These are phyloP conservation scores for Dasyprocta punctata DNA, from an alignment of 2,113 vertebrate genomes.

Conservation along the genomic window DNA sequence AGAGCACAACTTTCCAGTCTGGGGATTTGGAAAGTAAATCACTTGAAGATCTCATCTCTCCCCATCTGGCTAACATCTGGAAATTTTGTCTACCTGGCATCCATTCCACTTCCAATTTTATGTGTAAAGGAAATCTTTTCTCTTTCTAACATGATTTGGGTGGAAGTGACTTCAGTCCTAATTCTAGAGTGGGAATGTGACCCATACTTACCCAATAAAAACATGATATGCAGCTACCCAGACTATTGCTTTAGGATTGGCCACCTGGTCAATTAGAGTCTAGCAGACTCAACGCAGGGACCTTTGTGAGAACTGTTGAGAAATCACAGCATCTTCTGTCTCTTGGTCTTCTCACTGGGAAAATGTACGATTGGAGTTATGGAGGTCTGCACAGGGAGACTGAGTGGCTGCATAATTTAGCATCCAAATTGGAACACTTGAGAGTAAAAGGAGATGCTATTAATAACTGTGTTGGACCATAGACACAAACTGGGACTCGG, in stretches of 20 bases:
- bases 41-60: neutral
- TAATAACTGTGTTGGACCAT: neutral
- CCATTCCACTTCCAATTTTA: neutral
- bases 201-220: neutral
- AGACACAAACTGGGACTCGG: neutral
- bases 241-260: neutral
- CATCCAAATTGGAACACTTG: neutral
- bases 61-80: neutral
- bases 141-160: neutral
- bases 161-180: neutral
- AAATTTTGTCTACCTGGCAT: neutral
- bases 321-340: neutral
- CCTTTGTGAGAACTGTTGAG: neutral
- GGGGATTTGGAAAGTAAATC: neutral
- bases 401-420: neutral
- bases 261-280: neutral
- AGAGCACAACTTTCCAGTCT: neutral
- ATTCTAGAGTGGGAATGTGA: neutral
- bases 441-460: neutral
- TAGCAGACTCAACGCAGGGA: neutral
- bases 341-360: neutral
- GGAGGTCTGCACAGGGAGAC: neutral
- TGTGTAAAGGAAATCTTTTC: neutral
- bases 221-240: rapidly evolving
- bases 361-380: neutral